Conservation (phyloP, 2,113 vertebrate species). For the Mystacornis crossleyi region DNA sequence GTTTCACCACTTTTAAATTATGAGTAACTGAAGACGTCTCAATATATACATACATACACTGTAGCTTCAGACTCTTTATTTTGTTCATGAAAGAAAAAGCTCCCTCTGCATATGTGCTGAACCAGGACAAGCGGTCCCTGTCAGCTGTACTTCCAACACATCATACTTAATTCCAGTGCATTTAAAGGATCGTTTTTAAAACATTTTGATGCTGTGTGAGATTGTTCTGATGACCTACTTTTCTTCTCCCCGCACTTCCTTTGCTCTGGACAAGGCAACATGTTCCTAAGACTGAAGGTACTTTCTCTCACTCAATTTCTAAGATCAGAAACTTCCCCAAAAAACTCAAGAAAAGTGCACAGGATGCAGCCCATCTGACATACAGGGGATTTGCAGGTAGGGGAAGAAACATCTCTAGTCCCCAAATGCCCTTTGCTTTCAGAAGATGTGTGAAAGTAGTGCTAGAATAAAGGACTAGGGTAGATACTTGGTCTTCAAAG, state of each 20-base stretch:
- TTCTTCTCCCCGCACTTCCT: fast-evolving
- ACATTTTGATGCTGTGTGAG: background rate
- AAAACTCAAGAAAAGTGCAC: background rate
- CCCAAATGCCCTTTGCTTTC: background rate
- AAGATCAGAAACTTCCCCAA: background rate
- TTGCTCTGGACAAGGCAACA: background rate
- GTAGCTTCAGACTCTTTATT: background rate
- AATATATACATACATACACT: background rate
- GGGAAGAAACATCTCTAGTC: background rate
- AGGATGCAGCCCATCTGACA: background rate
- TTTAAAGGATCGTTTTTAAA: background rate
- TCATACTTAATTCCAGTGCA: background rate
- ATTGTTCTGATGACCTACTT: background rate
- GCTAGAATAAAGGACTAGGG: background rate
- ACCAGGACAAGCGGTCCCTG: background rate
- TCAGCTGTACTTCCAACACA: background rate
- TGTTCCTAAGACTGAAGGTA: background rate
- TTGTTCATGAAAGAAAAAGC: background rate
- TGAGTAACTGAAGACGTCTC: background rate
- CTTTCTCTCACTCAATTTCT: background rate
- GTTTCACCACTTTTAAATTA: background rate
- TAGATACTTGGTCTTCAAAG: background rate
- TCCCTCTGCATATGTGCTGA: background rate
- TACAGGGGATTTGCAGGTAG: background rate
- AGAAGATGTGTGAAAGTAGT: background rate